Conservation (phyloP, 2,888 invertebrate species). For the Peribatodes rhomboidaria region DNA sequence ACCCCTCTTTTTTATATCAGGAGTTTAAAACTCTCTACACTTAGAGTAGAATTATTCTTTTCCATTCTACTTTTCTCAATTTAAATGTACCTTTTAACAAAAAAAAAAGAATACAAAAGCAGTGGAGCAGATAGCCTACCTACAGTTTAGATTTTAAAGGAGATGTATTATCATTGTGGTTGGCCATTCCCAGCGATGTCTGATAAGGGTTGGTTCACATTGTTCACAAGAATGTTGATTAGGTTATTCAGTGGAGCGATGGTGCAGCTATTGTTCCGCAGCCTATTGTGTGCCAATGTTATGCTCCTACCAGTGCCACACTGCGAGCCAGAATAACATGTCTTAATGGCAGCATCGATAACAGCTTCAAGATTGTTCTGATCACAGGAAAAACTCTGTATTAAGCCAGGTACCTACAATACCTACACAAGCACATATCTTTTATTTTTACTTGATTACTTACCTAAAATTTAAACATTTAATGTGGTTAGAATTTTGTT, state of each 20-base stretch:
- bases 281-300: constrained; percentile 51
- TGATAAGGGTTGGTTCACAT: constrained; percentile 31
- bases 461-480: too few relatives aligned
- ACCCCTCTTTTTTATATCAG: too few relatives aligned
- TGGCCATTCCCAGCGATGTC: constrained; percentile 8
- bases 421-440: too few relatives aligned
- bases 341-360: too few relatives aligned
- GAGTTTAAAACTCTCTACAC: too few relatives aligned
- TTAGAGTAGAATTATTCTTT: too few relatives aligned
- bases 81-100: too few relatives aligned
- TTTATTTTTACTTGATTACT: too few relatives aligned
- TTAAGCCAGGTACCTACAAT: too few relatives aligned
- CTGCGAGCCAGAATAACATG: constrained; percentile 1
- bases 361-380: constrained; percentile 6
- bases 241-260: constrained; percentile 26
- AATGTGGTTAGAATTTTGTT: too few relatives aligned
- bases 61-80: too few relatives aligned
- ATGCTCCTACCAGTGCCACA: constrained; percentile 16
- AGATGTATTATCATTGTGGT: constrained; percentile 1
- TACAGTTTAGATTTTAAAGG: neutral
- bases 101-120: too few relatives aligned
- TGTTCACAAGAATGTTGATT: constrained; percentile 41
- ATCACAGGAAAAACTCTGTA: neutral
- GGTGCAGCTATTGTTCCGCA: constrained; percentile 37
- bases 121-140: neutral